Percentiles rank a stretch among this genome's conserved stretches.
Conservation (phyloP, 2,888 invertebrate species). For the Dastarcus helophoroides region DNA sequence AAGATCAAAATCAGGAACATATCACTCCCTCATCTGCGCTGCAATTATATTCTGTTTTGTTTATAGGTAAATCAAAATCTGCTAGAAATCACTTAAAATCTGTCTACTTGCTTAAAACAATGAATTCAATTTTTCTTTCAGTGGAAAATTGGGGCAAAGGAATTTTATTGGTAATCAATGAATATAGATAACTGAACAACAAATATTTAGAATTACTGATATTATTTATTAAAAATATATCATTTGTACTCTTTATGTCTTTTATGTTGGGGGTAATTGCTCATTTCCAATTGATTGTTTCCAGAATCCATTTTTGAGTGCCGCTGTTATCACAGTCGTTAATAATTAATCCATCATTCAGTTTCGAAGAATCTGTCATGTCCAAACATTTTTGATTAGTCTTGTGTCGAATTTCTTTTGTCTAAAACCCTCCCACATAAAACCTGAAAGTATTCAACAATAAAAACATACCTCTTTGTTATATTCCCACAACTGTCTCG, state of each 20-base stretch:
- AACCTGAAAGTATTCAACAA: not conserved
- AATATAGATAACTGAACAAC: too few species aligned
- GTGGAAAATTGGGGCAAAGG: too few species aligned
- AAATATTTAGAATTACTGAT: too few species aligned
- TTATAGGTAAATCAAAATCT: too few species aligned
- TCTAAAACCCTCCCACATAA: slow-evolving; percentile 32
- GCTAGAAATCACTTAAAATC: too few species aligned
- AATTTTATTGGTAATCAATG: too few species aligned
- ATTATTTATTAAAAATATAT: too few species aligned
- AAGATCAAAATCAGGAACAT: too few species aligned
- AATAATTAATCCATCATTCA: slow-evolving; percentile 44
- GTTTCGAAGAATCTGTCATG: slow-evolving; percentile 35
- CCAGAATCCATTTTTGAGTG: slow-evolving; percentile 58
- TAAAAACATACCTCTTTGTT: slow-evolving; percentile 34
- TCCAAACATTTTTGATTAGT: slow-evolving; percentile 49
- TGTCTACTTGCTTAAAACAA: too few species aligned
- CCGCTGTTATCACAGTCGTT: slow-evolving; percentile 45
- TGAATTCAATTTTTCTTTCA: too few species aligned
- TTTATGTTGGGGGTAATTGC: not conserved
- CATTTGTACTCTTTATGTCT: not conserved
- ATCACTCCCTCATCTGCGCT: too few species aligned
- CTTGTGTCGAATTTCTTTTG: slow-evolving; percentile 41
- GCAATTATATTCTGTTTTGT: too few species aligned
- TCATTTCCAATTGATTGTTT: slow-evolving; percentile 55
- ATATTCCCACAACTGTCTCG: slow-evolving; percentile 61